phyloP scores from a whole-genome alignment of 2,888 invertebrate species.

The Rhaphigaster nebulosa region DNA sequence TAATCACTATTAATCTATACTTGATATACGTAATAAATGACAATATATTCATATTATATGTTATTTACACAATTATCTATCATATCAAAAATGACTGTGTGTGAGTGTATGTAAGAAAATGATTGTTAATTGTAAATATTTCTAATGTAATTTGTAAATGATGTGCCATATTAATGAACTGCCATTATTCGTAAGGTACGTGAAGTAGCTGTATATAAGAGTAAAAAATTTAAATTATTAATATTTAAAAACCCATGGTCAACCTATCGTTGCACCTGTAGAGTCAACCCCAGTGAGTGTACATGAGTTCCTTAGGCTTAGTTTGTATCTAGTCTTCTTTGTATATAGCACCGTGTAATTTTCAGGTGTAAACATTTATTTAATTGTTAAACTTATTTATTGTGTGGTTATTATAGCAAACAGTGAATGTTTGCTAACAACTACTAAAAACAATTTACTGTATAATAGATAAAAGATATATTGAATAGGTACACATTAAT shows the following conservation, averaged over 20 bases:
- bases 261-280: constrained; percentile 48
- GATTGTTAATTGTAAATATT: constrained; percentile 45
- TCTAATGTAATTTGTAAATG: constrained; percentile 50
- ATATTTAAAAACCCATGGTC: constrained; percentile 26
- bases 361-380: constrained; percentile 34
- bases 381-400: constrained; percentile 41
- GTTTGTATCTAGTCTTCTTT: constrained; percentile 54
- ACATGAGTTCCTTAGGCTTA: constrained; percentile 55
- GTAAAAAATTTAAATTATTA: constrained; percentile 30
- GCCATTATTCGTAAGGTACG: constrained; percentile 50
- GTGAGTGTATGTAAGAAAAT: constrained; percentile 42
- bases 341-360: constrained; percentile 47
- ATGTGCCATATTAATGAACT: constrained; percentile 59
- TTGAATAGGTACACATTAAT: constrained; percentile 18
- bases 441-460: constrained; percentile 35
- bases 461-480: neutral
- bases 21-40: constrained; percentile 55
- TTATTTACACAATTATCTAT: constrained; percentile 47
- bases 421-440: neutral
- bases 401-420: neutral
- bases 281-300: constrained; percentile 56
- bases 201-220: constrained; percentile 45
- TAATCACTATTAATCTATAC: constrained; percentile 22
- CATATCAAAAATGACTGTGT: constrained; percentile 49
- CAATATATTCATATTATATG: constrained; percentile 48